phyloP scores from a whole-genome alignment of 2,113 vertebrate genomes.

The Alouatta palliata region DNA sequence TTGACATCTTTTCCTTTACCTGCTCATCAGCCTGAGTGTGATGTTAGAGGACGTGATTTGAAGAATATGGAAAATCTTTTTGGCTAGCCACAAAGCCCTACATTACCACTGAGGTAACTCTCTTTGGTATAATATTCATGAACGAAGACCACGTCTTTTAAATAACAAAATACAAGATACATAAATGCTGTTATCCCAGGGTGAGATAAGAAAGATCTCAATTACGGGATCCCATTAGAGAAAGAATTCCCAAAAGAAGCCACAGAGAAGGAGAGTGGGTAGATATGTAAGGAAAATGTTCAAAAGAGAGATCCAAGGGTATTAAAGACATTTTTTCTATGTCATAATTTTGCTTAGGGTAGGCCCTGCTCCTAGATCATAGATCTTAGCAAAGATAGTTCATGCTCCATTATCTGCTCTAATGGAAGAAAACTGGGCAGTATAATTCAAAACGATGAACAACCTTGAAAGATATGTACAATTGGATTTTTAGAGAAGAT shows the following conservation, averaged over 20 bases:
- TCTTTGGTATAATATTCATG: not conserved
- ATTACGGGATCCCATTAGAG: not conserved
- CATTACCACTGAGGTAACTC: not conserved
- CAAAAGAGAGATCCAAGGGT: constrained; percentile 2
- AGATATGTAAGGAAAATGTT: not conserved
- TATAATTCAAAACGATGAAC: not conserved
- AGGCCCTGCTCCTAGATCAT: not conserved
- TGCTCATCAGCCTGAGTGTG: not conserved
- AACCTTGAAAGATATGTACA: not conserved
- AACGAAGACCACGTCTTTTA: not conserved
- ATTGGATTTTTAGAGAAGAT: not conserved
- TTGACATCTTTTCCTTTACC: not conserved
- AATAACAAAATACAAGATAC: not conserved
- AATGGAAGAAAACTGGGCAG: not conserved
- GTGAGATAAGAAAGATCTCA: not conserved
- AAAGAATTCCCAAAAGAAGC: not conserved
- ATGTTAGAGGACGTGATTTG: not conserved
- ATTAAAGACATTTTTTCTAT: not conserved
- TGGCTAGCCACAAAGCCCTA: not conserved
- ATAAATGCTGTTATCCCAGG: not conserved
- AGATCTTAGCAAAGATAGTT: constrained; percentile 48
- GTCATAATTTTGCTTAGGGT: constrained; percentile 25
- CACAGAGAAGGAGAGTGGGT: not conserved
- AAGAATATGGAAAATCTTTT: not conserved
- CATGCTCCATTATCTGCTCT: constrained; percentile 29